These are phyloP conservation scores for Bujurquina vittata DNA, from an alignment of 2,113 vertebrate genomes.

Conservation along the genomic window DNA sequence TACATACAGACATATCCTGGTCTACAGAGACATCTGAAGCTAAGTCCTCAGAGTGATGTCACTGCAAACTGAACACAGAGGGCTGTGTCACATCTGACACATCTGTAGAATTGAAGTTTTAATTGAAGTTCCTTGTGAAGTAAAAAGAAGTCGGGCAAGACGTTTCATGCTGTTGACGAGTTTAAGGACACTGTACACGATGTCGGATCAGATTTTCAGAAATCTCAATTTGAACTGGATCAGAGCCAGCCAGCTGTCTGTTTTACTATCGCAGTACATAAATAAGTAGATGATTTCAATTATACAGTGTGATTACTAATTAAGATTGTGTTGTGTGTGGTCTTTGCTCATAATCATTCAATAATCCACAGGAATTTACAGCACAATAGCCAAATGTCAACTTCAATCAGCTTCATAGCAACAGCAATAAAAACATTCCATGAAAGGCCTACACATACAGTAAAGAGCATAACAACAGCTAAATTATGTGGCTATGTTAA, in stretches of 20 bases:
- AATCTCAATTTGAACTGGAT: conserved; percentile 15
- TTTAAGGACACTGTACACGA: neutral
- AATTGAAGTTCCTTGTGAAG: neutral
- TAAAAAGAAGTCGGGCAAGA: neutral
- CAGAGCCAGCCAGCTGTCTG: conserved; percentile 20
- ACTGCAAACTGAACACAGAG: neutral
- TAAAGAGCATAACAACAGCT: conserved; percentile 38
- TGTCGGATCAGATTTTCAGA: conserved; percentile 23
- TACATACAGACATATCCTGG: neutral
- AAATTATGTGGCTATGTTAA: conserved; percentile 18
- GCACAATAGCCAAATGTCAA: conserved; percentile 50
- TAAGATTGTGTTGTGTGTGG: conserved; percentile 11
- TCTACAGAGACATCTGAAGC: conserved; percentile 13
- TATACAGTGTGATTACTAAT: conserved; percentile 48
- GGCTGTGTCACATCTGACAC: conserved; percentile 2
- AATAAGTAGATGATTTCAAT: conserved; percentile 50
- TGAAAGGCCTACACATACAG: conserved; percentile 2
- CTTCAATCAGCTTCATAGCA: conserved; percentile 38
- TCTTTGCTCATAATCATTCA: conserved; percentile 33
- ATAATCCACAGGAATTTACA: conserved; percentile 50
- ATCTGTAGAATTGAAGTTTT: neutral
- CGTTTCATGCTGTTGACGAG: neutral
- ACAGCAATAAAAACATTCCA: conserved; percentile 38
- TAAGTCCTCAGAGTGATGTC: conserved; percentile 6
- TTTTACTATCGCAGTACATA: conserved; percentile 34